Evolutionary conservation across 2,888 invertebrate species (phyloP).

Genomic region (Morpho deidamia): DNA sequence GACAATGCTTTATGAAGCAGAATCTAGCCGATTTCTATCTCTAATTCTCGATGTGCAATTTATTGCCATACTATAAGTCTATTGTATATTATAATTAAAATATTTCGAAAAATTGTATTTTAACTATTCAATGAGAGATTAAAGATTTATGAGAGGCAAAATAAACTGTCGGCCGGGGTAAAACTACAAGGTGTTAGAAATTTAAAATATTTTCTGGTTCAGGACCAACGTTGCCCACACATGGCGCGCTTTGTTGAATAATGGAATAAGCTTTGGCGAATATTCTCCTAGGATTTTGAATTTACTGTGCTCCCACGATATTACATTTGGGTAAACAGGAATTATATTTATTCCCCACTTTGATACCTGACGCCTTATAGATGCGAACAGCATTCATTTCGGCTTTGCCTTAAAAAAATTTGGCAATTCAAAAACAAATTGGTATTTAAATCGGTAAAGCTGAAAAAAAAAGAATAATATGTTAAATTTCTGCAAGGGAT

Average conservation of each 20-base stretch:
- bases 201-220: conserved; percentile 26
- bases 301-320: conserved; percentile 22
- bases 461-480: not conserved
- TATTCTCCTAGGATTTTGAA: conserved; percentile 24
- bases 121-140: too few relatives aligned
- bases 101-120: too few relatives aligned
- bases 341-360: conserved; percentile 19
- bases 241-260: conserved; percentile 30
- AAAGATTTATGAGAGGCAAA: not conserved
- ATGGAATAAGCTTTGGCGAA: conserved; percentile 29
- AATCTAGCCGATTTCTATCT: too few relatives aligned
- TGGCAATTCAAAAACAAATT: too few relatives aligned
- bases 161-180: conserved; percentile 7
- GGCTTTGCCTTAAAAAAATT: too few relatives aligned
- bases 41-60: too few relatives aligned
- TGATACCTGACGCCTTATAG: not conserved
- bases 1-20: too few relatives aligned
- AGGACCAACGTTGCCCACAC: conserved; percentile 25
- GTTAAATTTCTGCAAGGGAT: not conserved
- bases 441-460: too few relatives aligned
- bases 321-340: conserved; percentile 24
- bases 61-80: too few relatives aligned
- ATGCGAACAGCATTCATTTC: too few relatives aligned
- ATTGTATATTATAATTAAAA: too few relatives aligned
- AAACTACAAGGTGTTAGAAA: conserved; percentile 20